Evolutionary conservation across 1,140 invertebrate genomes (phyloP).

Genomic region (Hylyphantes graminicola): DNA sequence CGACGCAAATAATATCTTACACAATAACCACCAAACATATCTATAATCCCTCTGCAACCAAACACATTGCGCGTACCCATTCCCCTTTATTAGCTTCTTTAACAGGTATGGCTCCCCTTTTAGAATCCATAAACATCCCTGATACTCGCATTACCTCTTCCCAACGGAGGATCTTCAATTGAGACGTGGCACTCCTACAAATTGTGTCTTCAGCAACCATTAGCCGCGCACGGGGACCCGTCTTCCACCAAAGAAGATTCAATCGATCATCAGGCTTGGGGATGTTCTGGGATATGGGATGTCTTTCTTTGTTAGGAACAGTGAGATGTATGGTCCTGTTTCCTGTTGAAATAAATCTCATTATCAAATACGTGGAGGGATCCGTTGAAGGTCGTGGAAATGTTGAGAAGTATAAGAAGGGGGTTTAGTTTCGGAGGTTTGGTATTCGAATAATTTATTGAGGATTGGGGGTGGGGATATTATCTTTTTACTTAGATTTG

Average conservation of each 20-base stretch:
- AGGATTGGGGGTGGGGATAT: too few species aligned
- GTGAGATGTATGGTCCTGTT: slow-evolving; percentile 23
- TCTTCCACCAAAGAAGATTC: slow-evolving; percentile 13
- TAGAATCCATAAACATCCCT: slow-evolving; percentile 48
- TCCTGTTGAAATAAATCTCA: slow-evolving; percentile 36
- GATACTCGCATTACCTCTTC: slow-evolving; percentile 45
- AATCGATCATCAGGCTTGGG: slow-evolving; percentile 41
- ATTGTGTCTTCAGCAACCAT: slow-evolving; percentile 51
- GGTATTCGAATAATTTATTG: too few species aligned
- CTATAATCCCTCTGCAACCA: neutral
- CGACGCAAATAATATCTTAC: too few species aligned
- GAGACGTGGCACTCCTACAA: slow-evolving; percentile 57
- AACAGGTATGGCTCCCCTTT: slow-evolving; percentile 13
- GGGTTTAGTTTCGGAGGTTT: too few species aligned
- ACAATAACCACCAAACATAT: neutral
- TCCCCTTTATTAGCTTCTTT: slow-evolving; percentile 15
- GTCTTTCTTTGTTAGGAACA: slow-evolving; percentile 47
- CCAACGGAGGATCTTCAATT: slow-evolving; percentile 47
- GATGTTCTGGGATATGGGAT: slow-evolving; percentile 7
- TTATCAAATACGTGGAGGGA: slow-evolving; percentile 40
- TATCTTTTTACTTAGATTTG: too few species aligned
- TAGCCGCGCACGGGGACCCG: slow-evolving; percentile 11
- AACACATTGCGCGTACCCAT: neutral
- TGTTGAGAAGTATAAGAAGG: too few species aligned
- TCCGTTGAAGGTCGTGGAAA: too few species aligned